A percentile compares a stretch with the other conserved stretches of the same genome.
Conservation (phyloP, 2,113 vertebrate species). For the Dipodomys merriami region DNA sequence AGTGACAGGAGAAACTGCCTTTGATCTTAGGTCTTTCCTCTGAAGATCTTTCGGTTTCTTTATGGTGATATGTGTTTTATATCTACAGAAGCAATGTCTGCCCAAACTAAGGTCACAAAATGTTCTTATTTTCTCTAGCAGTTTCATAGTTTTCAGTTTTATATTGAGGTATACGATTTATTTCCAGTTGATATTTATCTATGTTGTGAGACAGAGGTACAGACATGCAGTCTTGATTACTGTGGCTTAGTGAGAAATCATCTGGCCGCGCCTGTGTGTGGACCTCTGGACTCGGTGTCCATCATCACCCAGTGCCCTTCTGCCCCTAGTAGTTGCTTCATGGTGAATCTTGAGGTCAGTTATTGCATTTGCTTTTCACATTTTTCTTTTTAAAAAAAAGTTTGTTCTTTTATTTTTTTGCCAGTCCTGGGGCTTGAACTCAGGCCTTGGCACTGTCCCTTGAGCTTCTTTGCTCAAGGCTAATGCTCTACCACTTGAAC, state of each 20-base stretch:
- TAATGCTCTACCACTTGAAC: no score
- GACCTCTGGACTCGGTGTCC: neutral
- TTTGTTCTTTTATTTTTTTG: neutral
- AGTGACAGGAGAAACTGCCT: neutral
- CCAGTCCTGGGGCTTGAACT: no score
- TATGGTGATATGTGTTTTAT: neutral
- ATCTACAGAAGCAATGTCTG: neutral
- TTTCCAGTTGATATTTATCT: conserved; percentile 35
- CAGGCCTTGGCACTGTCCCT: no score
- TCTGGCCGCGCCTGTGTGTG: neutral
- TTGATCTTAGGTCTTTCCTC: conserved; percentile 26
- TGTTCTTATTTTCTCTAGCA: neutral
- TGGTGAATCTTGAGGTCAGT: neutral
- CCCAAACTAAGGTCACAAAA: neutral
- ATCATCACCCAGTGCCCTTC: neutral
- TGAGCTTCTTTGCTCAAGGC: no score
- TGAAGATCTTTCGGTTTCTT: neutral
- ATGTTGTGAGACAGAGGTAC: neutral
- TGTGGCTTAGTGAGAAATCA: conserved; percentile 17
- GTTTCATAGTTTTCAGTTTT: neutral
- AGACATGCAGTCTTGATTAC: neutral
- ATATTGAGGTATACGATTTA: neutral
- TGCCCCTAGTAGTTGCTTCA: neutral
- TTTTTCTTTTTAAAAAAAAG: neutral
- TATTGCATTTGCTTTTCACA: neutral